A percentile compares a stretch with the other conserved stretches of the same genome.
Evolutionary conservation across 2,797 vertebrate genomes (phyloP).

Genomic region (Pangasius krempfi): DNA sequence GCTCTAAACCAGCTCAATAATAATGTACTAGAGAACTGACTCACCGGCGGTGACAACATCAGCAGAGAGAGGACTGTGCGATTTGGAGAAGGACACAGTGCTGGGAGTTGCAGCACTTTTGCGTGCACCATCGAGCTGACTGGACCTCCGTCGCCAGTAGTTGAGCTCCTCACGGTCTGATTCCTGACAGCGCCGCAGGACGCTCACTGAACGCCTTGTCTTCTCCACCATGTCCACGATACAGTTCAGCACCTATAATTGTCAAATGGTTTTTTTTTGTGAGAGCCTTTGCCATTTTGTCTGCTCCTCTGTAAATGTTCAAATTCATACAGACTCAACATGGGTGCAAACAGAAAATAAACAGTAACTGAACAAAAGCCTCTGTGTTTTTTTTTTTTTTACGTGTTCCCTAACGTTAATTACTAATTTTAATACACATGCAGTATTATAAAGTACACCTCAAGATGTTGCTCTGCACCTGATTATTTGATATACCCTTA

Average conservation of each 20-base stretch:
- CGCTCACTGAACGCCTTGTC: constrained; percentile 91
- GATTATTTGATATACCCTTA: background rate
- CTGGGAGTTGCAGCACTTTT: constrained; percentile 74
- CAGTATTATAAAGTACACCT: background rate
- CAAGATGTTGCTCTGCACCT: background rate
- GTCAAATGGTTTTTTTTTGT: background rate
- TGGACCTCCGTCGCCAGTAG: constrained; percentile 92
- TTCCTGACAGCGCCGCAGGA: constrained; percentile 95
- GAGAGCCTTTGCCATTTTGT: background rate
- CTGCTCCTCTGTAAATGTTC: background rate
- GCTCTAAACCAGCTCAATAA: background rate
- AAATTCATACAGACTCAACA: background rate
- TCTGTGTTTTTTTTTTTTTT: too few species aligned
- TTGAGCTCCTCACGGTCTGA: constrained; percentile 95
- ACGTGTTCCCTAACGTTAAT: background rate
- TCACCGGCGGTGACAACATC: constrained; percentile 73
- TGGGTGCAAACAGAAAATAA: background rate
- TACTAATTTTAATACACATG: background rate
- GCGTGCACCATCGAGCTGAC: constrained; percentile 87
- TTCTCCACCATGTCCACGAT: constrained; percentile 99
- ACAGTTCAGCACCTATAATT: constrained; percentile 89
- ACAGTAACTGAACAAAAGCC: background rate
- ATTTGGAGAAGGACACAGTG: constrained; percentile 78
- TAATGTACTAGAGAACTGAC: constrained; percentile 16
- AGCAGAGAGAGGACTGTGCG: constrained; percentile 87